Percentiles rank a stretch among this genome's conserved stretches.
Evolutionary conservation across 2,113 vertebrate species (phyloP).

Genomic region (Malurus elegans): DNA sequence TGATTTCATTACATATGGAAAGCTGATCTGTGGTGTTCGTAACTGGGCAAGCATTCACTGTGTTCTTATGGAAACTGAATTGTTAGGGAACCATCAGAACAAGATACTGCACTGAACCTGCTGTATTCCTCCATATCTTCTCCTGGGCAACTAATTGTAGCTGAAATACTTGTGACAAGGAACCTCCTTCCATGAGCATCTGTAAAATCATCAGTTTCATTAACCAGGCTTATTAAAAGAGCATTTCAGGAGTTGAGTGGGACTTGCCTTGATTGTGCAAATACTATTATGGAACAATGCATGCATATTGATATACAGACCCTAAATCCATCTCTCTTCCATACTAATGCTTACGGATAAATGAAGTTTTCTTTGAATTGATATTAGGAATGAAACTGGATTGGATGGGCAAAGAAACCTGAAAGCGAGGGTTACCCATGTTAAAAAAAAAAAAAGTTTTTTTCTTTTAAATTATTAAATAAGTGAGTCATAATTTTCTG

Average conservation of each 20-base stretch:
- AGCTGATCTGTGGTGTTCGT: neutral
- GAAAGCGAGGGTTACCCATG: neutral
- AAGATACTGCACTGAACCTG: neutral
- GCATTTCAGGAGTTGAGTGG: neutral
- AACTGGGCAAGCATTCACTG: neutral
- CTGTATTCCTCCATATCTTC: neutral
- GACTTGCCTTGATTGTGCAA: neutral
- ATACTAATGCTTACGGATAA: accelerated
- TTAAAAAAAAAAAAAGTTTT: neutral
- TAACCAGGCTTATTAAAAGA: neutral
- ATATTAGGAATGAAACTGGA: neutral
- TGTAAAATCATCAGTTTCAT: neutral
- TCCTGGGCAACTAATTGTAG: neutral
- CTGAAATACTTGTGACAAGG: neutral
- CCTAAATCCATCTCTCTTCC: neutral
- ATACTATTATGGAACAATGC: neutral
- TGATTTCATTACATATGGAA: neutral
- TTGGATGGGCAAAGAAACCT: neutral
- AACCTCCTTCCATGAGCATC: neutral
- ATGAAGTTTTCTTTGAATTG: neutral
- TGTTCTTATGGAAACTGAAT: neutral
- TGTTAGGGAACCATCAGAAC: neutral
- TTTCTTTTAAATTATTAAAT: neutral
- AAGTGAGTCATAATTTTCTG: neutral
- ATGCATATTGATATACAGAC: neutral